A percentile compares a stretch with the other conserved stretches of the same genome.
Evolutionary conservation across 2,888 invertebrate species (phyloP).

Genomic region (Stenodera caucasica): DNA sequence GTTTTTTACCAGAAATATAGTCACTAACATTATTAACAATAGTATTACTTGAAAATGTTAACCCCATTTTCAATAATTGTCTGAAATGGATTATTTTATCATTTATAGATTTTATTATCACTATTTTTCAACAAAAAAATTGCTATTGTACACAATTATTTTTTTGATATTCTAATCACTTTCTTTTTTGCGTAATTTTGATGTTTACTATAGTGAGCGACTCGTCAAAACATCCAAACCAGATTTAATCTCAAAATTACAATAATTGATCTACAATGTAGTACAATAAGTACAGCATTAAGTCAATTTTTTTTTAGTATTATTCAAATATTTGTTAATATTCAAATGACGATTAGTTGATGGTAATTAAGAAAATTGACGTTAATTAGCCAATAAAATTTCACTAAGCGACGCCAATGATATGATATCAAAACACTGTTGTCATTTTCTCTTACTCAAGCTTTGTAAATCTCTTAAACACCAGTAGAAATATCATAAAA

Average conservation of each 20-base stretch:
- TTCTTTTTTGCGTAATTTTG: conserved; percentile 20
- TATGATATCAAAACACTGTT: no score
- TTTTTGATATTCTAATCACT: conserved; percentile 9
- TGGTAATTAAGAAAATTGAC: neutral
- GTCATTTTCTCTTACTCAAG: no score
- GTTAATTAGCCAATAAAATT: neutral
- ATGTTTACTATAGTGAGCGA: conserved; percentile 17
- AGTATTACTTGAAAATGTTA: conserved; percentile 52
- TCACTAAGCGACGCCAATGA: conserved; percentile 15
- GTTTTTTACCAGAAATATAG: conserved; percentile 57
- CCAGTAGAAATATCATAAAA: conserved; percentile 6
- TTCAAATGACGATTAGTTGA: no score
- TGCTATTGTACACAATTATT: neutral
- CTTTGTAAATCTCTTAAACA: no score
- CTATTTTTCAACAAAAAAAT: neutral
- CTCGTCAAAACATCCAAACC: conserved; percentile 16
- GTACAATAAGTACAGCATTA: neutral
- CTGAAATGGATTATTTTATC: no score
- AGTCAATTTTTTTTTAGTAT: no score
- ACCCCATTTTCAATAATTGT: conserved; percentile 57
- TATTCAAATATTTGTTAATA: no score
- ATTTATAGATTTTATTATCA: neutral
- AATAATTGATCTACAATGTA: neutral
- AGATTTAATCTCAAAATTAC: neutral
- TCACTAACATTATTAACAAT: conserved; percentile 55